Conservation (phyloP, 2,888 invertebrate species). For the Lepidochrysops patricia region DNA sequence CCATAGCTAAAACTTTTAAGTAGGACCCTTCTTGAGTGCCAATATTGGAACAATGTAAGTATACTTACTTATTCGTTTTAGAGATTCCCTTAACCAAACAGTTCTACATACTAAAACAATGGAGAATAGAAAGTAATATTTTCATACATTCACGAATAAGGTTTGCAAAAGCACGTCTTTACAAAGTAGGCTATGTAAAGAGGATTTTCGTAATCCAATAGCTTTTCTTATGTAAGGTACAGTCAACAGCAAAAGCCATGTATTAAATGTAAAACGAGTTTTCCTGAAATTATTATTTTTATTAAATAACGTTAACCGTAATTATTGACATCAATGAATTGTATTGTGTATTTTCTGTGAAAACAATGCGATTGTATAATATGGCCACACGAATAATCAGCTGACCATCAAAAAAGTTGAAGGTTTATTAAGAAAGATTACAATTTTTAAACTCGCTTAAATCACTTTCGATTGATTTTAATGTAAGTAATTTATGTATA, state of each 20-base stretch:
- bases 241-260: not conserved
- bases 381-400: no score
- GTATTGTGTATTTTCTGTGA: not conserved
- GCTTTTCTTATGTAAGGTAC: not conserved
- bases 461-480: no score
- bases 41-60: no score
- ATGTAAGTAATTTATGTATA: no score
- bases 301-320: not conserved
- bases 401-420: no score
- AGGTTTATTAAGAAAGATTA: no score
- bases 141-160: not conserved
- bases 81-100: no score
- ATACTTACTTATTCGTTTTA: no score
- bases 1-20: no score
- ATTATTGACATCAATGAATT: not conserved
- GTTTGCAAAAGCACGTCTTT: slow-evolving; percentile 12
- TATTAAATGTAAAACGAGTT: not conserved
- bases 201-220: slow-evolving; percentile 8
- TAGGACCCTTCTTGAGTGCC: no score
- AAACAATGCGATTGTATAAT: not conserved
- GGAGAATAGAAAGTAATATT: not conserved
- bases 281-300: not conserved
- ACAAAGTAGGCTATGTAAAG: slow-evolving; percentile 13
- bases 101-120: not conserved
- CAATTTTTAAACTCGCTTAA: no score